phyloP scores from a whole-genome alignment of 2,113 vertebrate species.

The Azemiops feae region DNA sequence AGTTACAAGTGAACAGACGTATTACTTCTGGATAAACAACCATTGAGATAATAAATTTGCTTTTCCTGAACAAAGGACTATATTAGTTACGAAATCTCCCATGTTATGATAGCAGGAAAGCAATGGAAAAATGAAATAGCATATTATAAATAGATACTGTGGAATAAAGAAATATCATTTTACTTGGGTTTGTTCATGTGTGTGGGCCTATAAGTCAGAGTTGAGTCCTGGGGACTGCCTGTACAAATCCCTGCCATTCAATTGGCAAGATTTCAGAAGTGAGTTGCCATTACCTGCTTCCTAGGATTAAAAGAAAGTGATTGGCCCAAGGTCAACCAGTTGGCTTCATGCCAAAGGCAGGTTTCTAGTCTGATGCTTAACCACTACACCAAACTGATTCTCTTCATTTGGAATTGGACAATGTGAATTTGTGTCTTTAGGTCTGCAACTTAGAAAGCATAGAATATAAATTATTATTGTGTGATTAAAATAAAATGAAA shows the following conservation, averaged over 20 bases:
- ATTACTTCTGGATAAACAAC: neutral
- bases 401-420: neutral
- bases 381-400: neutral
- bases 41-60: too few relatives aligned
- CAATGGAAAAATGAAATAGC: neutral
- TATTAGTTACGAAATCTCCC: neutral
- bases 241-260: neutral
- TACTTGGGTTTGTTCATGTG: neutral
- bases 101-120: neutral
- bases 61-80: neutral
- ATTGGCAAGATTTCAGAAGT: neutral
- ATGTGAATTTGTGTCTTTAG: neutral
- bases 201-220: neutral
- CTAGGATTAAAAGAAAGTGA: neutral
- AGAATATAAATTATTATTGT: neutral
- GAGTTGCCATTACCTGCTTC: neutral
- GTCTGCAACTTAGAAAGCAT: neutral
- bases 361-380: neutral
- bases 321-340: neutral
- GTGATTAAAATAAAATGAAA: neutral
- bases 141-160: neutral
- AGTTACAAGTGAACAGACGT: neutral
- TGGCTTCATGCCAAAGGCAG: neutral
- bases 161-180: neutral
- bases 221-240: neutral